Evolutionary conservation across 2,888 invertebrate genomes (phyloP), one percentile per base, ranked within the genome.

Genomic region (Aspidapion aeneum): DNA sequence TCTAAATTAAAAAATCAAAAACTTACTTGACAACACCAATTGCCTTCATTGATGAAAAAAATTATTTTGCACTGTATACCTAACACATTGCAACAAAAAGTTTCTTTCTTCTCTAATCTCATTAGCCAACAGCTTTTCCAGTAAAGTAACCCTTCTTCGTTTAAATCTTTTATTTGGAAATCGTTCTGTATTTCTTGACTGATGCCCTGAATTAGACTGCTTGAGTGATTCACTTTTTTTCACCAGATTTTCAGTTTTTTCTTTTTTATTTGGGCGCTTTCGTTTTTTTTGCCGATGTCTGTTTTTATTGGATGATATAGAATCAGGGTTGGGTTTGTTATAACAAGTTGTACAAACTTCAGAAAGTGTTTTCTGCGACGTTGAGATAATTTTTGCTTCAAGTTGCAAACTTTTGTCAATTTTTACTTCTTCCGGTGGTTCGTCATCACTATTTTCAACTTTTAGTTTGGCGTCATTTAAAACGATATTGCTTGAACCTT

Each of bases 21-120:
- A n/a, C n/a, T n/a, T n/a, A n/a, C n/a, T n/a, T n/a, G n/a, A n/a
- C n/a, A n/a, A 7, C 35, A 35, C 35, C 12, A 35, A 35, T 12
- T 35, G 12, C 35, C 35, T 7, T 35, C 35, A 35, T 12, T 35
- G 35, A 12, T 68, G 60, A 94, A 93, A 78, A n/a, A 89, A 94
- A 71, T 93, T 87, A 71, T 90, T 89, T 68, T 87, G 84, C 22
- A 90, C 87, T 58, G 94, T 87, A 81, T 88, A 87, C 69, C 91
- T 87, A 48, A 96, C 86, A 81, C 95, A 96, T 77, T 96, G 96
- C 22, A 94, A 83, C 58, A 96, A 83, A 56, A 91, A 82, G 80
- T 96, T 96, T 60, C 96, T 83, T 79, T 96, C 96, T 71, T 91
- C 90, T 67, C 88, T 83, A 70, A 96, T 93, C 77, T 95, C 93